These are phyloP conservation scores for Tetrapedia diversipes DNA, from an alignment of 2,888 invertebrate genomes.

Conservation along the genomic window DNA sequence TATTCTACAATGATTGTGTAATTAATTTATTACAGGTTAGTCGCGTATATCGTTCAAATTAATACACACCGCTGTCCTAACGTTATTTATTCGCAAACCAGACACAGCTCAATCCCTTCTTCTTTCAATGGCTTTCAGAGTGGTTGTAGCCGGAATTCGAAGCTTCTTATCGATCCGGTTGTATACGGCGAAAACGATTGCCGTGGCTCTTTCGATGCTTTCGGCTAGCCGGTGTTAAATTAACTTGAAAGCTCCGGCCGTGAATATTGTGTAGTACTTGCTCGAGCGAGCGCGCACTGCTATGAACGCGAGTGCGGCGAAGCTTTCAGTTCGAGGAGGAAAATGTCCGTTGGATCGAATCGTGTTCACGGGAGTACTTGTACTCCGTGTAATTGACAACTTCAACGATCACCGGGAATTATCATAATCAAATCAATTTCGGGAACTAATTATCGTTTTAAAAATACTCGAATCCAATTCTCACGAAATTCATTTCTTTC, in stretches of 20 bases:
- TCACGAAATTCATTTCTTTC: too few relatives aligned
- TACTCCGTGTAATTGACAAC: neutral
- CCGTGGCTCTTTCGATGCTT: neutral
- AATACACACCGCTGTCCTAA: neutral
- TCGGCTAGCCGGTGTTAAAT: constrained; percentile 37
- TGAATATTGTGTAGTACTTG: constrained; percentile 41
- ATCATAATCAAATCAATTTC: too few relatives aligned
- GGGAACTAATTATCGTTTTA: too few relatives aligned
- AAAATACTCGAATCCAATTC: too few relatives aligned
- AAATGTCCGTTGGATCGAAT: constrained; percentile 16
- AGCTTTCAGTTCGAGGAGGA: constrained; percentile 26
- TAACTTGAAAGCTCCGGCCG: constrained; percentile 40
- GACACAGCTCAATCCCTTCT: neutral
- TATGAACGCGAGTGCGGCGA: constrained; percentile 2
- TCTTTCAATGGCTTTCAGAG: neutral
- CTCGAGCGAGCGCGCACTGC: neutral
- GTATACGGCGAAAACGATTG: constrained; percentile 27
- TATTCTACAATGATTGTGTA: too few relatives aligned
- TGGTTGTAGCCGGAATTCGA: constrained; percentile 10
- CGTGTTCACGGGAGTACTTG: constrained; percentile 15
- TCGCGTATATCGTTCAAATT: neutral
- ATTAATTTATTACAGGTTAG: too few relatives aligned
- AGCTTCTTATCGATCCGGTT: constrained; percentile 24
- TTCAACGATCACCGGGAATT: too few relatives aligned
- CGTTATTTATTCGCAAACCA: neutral